Conservation (phyloP, 2,113 vertebrate genomes). For the Ardeotis arabs region DNA sequence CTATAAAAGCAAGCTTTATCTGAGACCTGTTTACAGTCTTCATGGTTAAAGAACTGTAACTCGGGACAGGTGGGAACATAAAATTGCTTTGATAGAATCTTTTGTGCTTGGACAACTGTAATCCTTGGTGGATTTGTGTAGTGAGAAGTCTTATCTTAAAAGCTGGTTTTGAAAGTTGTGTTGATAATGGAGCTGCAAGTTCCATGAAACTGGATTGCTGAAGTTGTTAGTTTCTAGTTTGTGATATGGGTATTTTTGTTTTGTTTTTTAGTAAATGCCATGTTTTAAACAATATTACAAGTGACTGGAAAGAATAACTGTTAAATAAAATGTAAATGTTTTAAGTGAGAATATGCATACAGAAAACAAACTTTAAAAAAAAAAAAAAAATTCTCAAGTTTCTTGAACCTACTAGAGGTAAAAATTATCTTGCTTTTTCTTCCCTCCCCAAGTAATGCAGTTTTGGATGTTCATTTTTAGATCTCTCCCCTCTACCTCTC, state of each 20-base stretch:
- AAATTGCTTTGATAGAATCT: not conserved
- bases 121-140: not conserved
- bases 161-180: not conserved
- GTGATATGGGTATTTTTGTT: not conserved
- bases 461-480: not conserved
- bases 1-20: not conserved
- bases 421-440: not conserved
- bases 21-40: not conserved
- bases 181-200: not conserved
- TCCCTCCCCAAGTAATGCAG: not conserved
- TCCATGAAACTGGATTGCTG: not conserved
- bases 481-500: rapidly evolving
- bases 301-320: not conserved
- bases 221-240: not conserved
- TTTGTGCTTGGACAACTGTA: not conserved
- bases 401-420: not conserved
- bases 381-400: not conserved
- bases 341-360: not conserved
- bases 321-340: not conserved
- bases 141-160: not conserved
- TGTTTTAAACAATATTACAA: not conserved
- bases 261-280: not conserved
- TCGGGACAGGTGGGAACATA: not conserved
- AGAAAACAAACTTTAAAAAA: not conserved
- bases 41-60: not conserved